Evolutionary conservation across 2,888 invertebrate species (phyloP).

Genomic region (Pristionchus fissidentatus): DNA sequence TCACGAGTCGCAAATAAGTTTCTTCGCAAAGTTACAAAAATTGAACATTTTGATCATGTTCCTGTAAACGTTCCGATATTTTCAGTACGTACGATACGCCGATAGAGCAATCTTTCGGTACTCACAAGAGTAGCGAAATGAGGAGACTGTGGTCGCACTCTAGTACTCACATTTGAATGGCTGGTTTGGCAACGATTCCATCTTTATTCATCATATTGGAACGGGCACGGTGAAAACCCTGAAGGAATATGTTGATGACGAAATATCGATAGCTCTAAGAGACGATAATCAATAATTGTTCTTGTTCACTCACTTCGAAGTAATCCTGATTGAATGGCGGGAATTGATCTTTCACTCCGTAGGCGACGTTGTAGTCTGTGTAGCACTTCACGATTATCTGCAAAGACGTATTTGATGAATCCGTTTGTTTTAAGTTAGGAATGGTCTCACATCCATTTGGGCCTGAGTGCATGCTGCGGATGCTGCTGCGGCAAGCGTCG

Average conservation of each 20-base stretch:
- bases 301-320: background rate
- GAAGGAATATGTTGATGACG: background rate
- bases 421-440: background rate
- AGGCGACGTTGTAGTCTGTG: background rate
- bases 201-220: background rate
- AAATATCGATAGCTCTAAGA: background rate
- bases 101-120: too few relatives aligned
- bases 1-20: too few relatives aligned
- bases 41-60: background rate
- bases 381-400: constrained; percentile 25
- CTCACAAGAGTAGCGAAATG: background rate
- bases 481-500: background rate
- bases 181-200: background rate
- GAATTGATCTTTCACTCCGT: background rate
- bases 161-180: background rate
- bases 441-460: constrained; percentile 18
- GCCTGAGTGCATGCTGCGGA: constrained; percentile 7
- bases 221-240: constrained; percentile 2
- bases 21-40: background rate
- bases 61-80: too few relatives aligned
- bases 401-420: background rate
- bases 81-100: too few relatives aligned
- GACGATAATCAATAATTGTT: background rate
- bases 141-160: background rate
- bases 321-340: constrained; percentile 1